phyloP scores from a whole-genome alignment of 2,113 vertebrate species.

The Halcyon senegalensis region DNA sequence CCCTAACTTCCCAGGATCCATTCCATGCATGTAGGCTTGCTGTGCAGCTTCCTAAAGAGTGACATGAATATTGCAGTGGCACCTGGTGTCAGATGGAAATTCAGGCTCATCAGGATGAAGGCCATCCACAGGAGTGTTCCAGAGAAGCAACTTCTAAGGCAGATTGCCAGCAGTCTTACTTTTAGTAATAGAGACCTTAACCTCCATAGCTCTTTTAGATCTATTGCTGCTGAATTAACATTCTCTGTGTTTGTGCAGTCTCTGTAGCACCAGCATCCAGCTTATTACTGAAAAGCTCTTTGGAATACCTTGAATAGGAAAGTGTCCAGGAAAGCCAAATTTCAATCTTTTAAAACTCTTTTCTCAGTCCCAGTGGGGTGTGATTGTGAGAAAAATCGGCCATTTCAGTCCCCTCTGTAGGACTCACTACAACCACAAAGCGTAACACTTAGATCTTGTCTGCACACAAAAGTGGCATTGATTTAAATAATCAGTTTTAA shows the following conservation, averaged over 20 bases:
- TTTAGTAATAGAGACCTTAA: background rate
- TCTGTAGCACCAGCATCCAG: background rate
- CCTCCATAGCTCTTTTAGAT: background rate
- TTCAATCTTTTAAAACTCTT: background rate
- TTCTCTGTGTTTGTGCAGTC: background rate
- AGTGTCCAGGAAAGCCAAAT: slow-evolving; percentile 5
- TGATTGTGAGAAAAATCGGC: background rate
- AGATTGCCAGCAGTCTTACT: background rate
- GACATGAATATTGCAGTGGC: background rate
- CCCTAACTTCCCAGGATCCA: background rate
- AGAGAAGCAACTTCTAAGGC: background rate
- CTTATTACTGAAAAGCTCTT: slow-evolving; percentile 22
- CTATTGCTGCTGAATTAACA: background rate
- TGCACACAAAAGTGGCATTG: background rate
- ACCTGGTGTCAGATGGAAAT: background rate
- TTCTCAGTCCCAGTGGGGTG: background rate
- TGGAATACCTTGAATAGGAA: slow-evolving; percentile 6
- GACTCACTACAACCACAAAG: background rate
- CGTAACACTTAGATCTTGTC: slow-evolving; percentile 27
- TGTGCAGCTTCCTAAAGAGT: background rate
- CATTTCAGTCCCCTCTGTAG: background rate
- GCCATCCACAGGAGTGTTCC: background rate
- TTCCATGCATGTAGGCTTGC: background rate
- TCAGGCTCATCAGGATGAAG: background rate
- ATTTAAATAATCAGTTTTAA: slow-evolving; percentile 59